Evolutionary conservation across 1,140 invertebrate species (phyloP).

Genomic region (Conus ventricosus): DNA sequence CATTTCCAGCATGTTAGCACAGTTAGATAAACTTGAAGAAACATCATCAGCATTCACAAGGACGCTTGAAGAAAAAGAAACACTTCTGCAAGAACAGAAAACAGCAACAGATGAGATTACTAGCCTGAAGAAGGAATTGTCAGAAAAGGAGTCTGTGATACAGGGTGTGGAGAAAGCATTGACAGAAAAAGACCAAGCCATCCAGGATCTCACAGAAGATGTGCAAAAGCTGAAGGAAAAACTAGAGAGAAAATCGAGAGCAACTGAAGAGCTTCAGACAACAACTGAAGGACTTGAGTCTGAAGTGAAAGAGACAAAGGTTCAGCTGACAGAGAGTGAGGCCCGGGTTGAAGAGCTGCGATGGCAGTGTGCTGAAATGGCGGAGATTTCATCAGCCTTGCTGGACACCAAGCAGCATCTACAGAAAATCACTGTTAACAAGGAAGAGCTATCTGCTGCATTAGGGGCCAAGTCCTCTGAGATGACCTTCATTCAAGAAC

Average conservation of each 20-base stretch:
- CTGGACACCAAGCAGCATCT: constrained; percentile 4
- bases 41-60: background rate
- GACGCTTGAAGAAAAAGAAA: constrained; percentile 33
- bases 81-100: constrained; percentile 23
- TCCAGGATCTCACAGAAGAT: constrained; percentile 1
- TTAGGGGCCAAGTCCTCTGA: constrained; percentile 3
- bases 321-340: constrained; percentile 15
- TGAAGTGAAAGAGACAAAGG: background rate
- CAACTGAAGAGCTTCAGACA: background rate
- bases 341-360: constrained; percentile 1
- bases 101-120: background rate
- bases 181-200: background rate
- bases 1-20: constrained; percentile 27
- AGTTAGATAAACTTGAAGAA: constrained; percentile 11
- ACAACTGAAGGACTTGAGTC: background rate
- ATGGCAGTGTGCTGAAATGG: constrained; percentile 11
- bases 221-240: background rate
- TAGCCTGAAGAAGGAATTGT: constrained; percentile 1
- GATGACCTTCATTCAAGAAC: constrained; percentile 6
- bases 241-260: background rate
- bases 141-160: constrained; percentile 2
- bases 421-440: constrained; percentile 21
- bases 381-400: constrained; percentile 2
- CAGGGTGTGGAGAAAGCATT: background rate
- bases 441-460: constrained; percentile 33